Conservation (phyloP, 2,113 vertebrate genomes). For the Sapajus apella region DNA sequence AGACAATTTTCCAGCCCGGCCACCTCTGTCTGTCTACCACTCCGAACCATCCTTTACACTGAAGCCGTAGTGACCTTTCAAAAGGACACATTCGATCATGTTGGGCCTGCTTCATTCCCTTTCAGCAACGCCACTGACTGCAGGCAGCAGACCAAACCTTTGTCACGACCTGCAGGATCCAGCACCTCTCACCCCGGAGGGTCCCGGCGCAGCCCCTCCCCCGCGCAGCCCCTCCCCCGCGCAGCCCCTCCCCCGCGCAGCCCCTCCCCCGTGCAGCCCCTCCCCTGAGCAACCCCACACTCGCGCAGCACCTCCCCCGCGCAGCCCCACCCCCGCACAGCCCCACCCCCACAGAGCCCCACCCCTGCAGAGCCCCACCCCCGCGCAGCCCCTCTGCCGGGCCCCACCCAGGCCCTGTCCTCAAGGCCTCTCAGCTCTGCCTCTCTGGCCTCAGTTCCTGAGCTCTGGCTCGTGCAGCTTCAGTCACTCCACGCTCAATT, state of each 20-base stretch:
- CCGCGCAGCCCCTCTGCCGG: no score
- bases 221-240: accelerated
- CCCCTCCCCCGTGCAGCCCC: accelerated
- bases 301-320: accelerated
- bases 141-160: neutral
- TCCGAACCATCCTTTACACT: accelerated
- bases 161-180: accelerated
- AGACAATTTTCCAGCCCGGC: neutral
- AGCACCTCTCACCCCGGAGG: no score
- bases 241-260: accelerated
- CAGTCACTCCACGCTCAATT: accelerated
- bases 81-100: accelerated
- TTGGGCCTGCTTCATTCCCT: accelerated
- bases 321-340: no score
- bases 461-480: neutral
- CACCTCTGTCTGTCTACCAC: accelerated
- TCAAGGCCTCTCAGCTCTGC: no score
- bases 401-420: neutral
- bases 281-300: accelerated
- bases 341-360: no score
- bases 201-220: accelerated
- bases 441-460: neutral
- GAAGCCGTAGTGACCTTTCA: neutral
- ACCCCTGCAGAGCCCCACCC: no score
- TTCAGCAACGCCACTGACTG: neutral